phyloP scores from a whole-genome alignment of 2,113 vertebrate genomes.

The Ophiodon elongatus region DNA sequence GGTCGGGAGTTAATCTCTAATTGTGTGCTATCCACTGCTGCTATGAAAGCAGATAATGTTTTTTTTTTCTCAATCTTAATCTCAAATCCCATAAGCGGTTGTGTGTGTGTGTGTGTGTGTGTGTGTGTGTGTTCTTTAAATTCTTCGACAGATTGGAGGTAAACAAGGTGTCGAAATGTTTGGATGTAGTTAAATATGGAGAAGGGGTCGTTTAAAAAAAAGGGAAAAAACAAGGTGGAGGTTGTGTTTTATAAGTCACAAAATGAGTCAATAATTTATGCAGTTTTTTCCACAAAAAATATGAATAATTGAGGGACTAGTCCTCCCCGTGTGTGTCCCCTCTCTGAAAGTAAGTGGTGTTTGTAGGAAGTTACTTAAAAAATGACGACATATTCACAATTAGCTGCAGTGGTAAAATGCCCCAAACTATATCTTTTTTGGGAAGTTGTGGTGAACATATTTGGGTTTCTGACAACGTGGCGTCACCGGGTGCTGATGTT shows the following conservation, averaged over 20 bases:
- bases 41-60: constrained; percentile 64
- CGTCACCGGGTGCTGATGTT: constrained; percentile 1
- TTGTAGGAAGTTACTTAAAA: background rate
- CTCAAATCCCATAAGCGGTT: constrained; percentile 49
- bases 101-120: background rate
- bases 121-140: background rate
- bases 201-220: no score
- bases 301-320: constrained; percentile 45
- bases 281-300: constrained; percentile 17
- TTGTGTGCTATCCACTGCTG: background rate
- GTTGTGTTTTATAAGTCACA: constrained; percentile 19
- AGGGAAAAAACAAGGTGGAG: background rate
- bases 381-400: background rate
- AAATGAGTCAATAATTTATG: constrained; percentile 40
- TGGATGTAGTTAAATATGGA: background rate
- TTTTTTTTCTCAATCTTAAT: background rate
- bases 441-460: background rate
- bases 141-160: constrained; percentile 30
- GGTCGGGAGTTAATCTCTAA: constrained; percentile 60
- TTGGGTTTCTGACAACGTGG: background rate
- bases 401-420: background rate
- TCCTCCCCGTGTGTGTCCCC: background rate
- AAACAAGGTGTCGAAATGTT: constrained; percentile 33
- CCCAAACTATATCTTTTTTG: background rate
- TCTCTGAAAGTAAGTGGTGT: constrained; percentile 5